These are phyloP conservation scores for Hedychridium roseum DNA, from an alignment of 2,888 invertebrate species.

Conservation along the genomic window DNA sequence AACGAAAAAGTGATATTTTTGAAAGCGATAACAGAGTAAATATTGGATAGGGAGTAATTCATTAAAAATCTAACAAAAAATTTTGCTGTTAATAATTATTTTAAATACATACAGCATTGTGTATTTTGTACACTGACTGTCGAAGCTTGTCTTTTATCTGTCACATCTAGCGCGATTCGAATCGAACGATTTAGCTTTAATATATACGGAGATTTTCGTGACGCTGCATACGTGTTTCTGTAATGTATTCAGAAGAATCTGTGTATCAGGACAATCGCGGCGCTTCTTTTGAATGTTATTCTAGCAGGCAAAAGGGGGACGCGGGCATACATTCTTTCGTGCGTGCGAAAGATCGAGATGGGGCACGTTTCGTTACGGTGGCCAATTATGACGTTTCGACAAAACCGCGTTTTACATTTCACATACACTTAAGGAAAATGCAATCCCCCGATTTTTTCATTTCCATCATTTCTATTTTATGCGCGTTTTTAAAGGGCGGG, in stretches of 20 bases:
- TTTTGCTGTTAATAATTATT: too few relatives aligned
- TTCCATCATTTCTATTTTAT: too few relatives aligned
- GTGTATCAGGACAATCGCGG: constrained; percentile 42
- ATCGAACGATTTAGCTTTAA: constrained; percentile 24
- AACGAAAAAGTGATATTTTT: too few relatives aligned
- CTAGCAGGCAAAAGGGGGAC: constrained; percentile 11
- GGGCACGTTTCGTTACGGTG: constrained; percentile 49
- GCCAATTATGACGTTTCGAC: constrained; percentile 34
- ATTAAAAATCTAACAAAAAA: too few relatives aligned
- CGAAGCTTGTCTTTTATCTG: too few relatives aligned
- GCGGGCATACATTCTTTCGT: constrained; percentile 26
- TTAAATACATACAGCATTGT: too few relatives aligned
- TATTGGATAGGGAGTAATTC: too few relatives aligned
- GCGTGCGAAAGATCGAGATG: constrained; percentile 50
- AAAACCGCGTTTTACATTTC: too few relatives aligned
- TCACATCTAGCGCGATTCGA: background rate
- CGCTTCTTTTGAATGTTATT: constrained; percentile 40
- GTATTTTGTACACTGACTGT: too few relatives aligned
- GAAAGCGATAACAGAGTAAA: too few relatives aligned
- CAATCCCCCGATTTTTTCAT: background rate
- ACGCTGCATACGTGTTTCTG: constrained; percentile 43
- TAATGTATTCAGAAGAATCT: constrained; percentile 47
- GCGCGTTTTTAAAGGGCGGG: constrained; percentile 19
- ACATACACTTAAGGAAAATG: too few relatives aligned
- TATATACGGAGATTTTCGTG: constrained; percentile 34